These are phyloP conservation scores for Lophochroa leadbeateri DNA, from an alignment of 2,113 vertebrate genomes.

Conservation along the genomic window DNA sequence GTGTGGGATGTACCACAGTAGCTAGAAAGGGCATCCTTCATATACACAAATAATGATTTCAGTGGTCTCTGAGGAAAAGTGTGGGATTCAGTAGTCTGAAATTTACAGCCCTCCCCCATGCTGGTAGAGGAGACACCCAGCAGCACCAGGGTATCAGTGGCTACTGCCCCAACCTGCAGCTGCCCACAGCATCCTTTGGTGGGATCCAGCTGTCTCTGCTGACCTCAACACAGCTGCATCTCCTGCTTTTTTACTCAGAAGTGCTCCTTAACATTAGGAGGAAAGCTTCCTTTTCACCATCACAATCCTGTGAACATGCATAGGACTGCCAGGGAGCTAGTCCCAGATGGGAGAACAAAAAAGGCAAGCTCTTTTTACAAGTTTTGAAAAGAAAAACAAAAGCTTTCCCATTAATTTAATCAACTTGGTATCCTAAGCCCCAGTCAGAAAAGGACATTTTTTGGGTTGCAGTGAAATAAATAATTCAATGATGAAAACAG, in stretches of 20 bases:
- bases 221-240: not conserved
- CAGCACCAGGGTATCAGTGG: not conserved
- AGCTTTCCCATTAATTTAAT: slow-evolving; percentile 18
- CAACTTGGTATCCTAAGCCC: not conserved
- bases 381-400: slow-evolving; percentile 41
- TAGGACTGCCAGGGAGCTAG: not conserved
- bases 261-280: not conserved
- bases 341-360: slow-evolving; percentile 5
- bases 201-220: not conserved
- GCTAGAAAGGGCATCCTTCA: not conserved
- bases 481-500: slow-evolving; percentile 28
- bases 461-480: not conserved
- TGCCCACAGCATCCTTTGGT: accelerated
- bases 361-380: not conserved
- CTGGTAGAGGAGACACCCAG: not conserved
- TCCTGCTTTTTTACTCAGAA: not conserved
- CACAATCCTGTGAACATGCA: not conserved
- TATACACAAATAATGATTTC: not conserved
- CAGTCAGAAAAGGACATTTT: slow-evolving; percentile 15
- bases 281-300: not conserved
- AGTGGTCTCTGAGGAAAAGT: not conserved
- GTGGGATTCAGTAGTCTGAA: not conserved
- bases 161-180: not conserved
- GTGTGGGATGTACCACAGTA: not conserved
- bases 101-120: not conserved